These are phyloP conservation scores for Stenoptilia bipunctidactyla DNA, from an alignment of 2,888 invertebrate genomes.

Conservation along the genomic window DNA sequence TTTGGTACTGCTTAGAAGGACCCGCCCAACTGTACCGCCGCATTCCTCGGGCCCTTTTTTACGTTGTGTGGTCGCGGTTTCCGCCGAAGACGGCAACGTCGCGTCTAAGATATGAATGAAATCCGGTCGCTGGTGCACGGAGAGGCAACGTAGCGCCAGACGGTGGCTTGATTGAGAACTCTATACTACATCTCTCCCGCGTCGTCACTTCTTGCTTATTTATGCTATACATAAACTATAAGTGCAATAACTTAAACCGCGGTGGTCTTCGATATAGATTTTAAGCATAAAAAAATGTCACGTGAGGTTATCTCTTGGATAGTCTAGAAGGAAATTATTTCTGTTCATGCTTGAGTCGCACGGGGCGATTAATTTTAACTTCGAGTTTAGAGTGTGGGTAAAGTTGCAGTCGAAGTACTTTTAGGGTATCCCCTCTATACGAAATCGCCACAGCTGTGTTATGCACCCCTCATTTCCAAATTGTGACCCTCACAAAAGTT, in stretches of 20 bases:
- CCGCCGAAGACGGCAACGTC: slow-evolving; percentile 68
- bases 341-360: too few species aligned
- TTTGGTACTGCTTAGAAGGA: slow-evolving; percentile 43
- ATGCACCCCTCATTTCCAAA: slow-evolving; percentile 45
- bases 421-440: not conserved
- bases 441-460: slow-evolving; percentile 47
- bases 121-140: slow-evolving; percentile 61
- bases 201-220: slow-evolving; percentile 34
- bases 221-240: slow-evolving; percentile 15
- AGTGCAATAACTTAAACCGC: slow-evolving; percentile 18
- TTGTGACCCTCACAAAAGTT: slow-evolving; percentile 53
- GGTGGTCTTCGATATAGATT: slow-evolving; percentile 25
- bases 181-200: slow-evolving; percentile 46
- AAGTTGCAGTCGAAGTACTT: too few species aligned
- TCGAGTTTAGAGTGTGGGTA: slow-evolving; percentile 3
- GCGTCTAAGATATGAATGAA: slow-evolving; percentile 70
- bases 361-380: too few species aligned
- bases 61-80: slow-evolving; percentile 70
- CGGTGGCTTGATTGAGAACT: slow-evolving; percentile 65
- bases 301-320: too few species aligned
- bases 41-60: slow-evolving; percentile 68
- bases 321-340: too few species aligned
- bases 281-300: slow-evolving; percentile 19
- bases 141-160: slow-evolving; percentile 64
- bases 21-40: slow-evolving; percentile 65